A percentile compares a stretch with the other conserved stretches of the same genome.
These are phyloP conservation scores for Drosophila falleni DNA, from an alignment of 2,888 invertebrate species.

Conservation along the genomic window DNA sequence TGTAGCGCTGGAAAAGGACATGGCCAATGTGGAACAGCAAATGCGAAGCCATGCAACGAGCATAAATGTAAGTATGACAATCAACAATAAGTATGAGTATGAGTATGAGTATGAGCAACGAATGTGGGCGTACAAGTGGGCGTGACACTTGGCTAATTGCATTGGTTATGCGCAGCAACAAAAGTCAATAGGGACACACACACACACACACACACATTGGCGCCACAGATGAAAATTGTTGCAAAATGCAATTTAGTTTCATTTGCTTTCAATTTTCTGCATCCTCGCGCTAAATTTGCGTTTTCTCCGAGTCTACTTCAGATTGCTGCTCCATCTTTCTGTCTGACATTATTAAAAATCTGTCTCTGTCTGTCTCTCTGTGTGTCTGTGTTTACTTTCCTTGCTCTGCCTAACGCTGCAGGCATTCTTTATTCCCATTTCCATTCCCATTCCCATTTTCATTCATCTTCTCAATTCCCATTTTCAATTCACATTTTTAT, in stretches of 20 bases:
- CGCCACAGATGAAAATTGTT: slow-evolving; percentile 15
- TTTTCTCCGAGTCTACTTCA: slow-evolving; percentile 9
- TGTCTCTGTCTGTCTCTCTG: slow-evolving; percentile 3
- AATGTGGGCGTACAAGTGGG: neutral
- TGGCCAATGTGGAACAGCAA: slow-evolving; percentile 77
- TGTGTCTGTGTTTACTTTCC: slow-evolving; percentile 17
- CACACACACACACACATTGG: neutral
- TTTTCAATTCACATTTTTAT: slow-evolving; percentile 26
- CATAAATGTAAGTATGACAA: slow-evolving; percentile 73
- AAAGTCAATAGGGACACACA: slow-evolving; percentile 52
- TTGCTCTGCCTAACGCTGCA: slow-evolving; percentile 31
- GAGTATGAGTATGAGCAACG: slow-evolving; percentile 12
- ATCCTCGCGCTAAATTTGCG: slow-evolving; percentile 57
- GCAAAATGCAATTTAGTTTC: slow-evolving; percentile 59
- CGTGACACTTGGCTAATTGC: slow-evolving; percentile 66
- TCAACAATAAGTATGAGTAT: too few relatives aligned
- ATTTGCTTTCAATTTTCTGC: slow-evolving; percentile 73
- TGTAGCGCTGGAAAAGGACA: slow-evolving; percentile 75
- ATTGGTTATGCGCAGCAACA: slow-evolving; percentile 52
- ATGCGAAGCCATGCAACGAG: slow-evolving; percentile 73
- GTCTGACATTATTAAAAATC: slow-evolving; percentile 37
- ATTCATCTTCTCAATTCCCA: neutral
- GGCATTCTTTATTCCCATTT: slow-evolving; percentile 49
- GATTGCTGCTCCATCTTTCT: slow-evolving; percentile 18
- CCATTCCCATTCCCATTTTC: slow-evolving; percentile 15